Percentiles rank a stretch among this genome's conserved stretches.
phyloP scores from a whole-genome alignment of 1,140 invertebrate species.

The Drosophila grimshawi region DNA sequence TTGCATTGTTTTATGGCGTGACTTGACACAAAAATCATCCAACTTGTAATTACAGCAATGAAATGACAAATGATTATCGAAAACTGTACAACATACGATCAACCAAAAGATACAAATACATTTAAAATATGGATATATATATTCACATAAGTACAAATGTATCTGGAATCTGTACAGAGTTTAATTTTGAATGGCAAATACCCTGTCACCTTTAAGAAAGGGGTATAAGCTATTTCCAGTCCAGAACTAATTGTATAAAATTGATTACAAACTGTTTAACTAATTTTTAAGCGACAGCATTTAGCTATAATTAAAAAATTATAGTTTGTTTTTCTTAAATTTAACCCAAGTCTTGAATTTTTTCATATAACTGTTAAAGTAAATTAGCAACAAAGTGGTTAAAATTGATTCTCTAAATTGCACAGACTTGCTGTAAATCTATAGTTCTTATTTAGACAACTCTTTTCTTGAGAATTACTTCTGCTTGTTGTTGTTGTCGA shows the following conservation, averaged over 20 bases:
- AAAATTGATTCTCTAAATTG: no score
- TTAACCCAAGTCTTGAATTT: background rate
- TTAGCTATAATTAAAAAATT: no score
- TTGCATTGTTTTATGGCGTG: conserved; percentile 44
- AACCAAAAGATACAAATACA: conserved; percentile 15
- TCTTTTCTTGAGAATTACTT: conserved; percentile 7
- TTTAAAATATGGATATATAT: background rate
- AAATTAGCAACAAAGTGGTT: no score
- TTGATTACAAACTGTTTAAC: conserved; percentile 26
- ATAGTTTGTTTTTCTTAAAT: background rate
- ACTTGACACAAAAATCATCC: conserved; percentile 40
- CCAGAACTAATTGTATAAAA: background rate
- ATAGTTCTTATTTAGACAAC: background rate
- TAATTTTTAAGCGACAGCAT: no score
- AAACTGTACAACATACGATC: conserved; percentile 18
- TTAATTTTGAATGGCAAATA: conserved; percentile 1
- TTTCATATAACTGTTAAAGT: background rate
- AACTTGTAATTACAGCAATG: conserved; percentile 43
- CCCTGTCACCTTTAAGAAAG: no score
- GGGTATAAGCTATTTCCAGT: no score
- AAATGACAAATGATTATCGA: conserved; percentile 31
- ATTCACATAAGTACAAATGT: background rate
- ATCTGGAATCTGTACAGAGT: conserved; percentile 22
- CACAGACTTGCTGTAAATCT: background rate
- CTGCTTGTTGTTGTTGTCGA: background rate